Percentiles rank a stretch among this genome's conserved stretches.
These are phyloP conservation scores for Clarias macrocephalus DNA, from an alignment of 2,113 vertebrate genomes.

Conservation along the genomic window DNA sequence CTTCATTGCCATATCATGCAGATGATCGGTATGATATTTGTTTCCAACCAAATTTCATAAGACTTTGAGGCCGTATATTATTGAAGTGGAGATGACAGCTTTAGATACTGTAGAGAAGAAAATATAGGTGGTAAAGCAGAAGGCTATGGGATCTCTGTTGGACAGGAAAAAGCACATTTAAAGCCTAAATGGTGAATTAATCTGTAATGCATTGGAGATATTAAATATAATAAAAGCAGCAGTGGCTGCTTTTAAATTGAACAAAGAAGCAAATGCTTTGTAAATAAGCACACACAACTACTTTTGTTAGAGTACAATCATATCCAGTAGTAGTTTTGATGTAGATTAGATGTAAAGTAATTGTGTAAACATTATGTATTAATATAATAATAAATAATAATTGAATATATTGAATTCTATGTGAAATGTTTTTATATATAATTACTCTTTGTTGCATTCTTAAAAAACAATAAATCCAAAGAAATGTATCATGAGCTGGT, in stretches of 20 bases:
- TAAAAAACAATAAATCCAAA: conserved; percentile 14
- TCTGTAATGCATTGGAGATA: neutral
- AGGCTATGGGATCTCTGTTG: neutral
- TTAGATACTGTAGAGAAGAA: neutral
- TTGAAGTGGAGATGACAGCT: neutral
- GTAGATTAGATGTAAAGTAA: neutral
- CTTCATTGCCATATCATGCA: conserved; percentile 37
- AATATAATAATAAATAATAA: neutral
- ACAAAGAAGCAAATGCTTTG: neutral
- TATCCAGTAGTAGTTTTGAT: neutral
- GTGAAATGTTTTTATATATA: neutral
- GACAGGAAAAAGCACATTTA: neutral
- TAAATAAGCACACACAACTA: neutral
- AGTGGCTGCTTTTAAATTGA: neutral
- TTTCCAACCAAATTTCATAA: neutral
- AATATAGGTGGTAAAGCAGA: neutral
- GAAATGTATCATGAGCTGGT: conserved; percentile 25
- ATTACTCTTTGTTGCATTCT: neutral
- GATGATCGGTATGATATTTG: conserved; percentile 5
- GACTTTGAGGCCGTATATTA: neutral
- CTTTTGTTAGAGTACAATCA: neutral
- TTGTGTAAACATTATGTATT: neutral
- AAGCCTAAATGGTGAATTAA: neutral
- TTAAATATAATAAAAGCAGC: neutral
- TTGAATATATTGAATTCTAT: neutral